A percentile compares a stretch with the other conserved stretches of the same genome.
phyloP scores from a whole-genome alignment of 2,113 vertebrate genomes.

The Petroica traversi region DNA sequence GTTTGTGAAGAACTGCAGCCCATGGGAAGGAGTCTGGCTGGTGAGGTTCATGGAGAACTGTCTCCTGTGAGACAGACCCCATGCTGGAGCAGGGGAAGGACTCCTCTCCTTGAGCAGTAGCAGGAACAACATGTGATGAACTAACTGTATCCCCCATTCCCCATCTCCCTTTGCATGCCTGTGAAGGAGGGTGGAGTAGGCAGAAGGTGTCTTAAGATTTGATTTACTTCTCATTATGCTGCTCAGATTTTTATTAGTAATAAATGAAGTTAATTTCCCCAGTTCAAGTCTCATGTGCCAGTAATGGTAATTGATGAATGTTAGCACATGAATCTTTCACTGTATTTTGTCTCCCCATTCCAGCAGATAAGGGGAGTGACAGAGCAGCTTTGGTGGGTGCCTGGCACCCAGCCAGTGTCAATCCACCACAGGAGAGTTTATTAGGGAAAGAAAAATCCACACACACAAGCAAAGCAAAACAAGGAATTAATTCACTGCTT shows the following conservation, averaged over 20 bases:
- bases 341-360: neutral
- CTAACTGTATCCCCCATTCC: neutral
- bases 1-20: neutral
- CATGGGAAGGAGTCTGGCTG: neutral
- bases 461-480: neutral
- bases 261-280: neutral
- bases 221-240: neutral
- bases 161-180: neutral
- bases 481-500: neutral
- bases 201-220: neutral
- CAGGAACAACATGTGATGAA: neutral
- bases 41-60: neutral
- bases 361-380: neutral
- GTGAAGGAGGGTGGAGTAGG: neutral
- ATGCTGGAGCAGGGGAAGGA: neutral
- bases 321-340: neutral
- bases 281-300: neutral
- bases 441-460: neutral
- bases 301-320: neutral
- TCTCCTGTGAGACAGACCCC: accelerated
- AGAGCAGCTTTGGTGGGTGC: neutral
- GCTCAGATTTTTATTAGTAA: neutral
- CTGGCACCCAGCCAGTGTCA: neutral
- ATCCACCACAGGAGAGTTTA: neutral
- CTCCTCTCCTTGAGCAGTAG: neutral